These are phyloP conservation scores for Eulemur mongoz DNA, from an alignment of 2,797 vertebrate species.

Conservation along the genomic window DNA sequence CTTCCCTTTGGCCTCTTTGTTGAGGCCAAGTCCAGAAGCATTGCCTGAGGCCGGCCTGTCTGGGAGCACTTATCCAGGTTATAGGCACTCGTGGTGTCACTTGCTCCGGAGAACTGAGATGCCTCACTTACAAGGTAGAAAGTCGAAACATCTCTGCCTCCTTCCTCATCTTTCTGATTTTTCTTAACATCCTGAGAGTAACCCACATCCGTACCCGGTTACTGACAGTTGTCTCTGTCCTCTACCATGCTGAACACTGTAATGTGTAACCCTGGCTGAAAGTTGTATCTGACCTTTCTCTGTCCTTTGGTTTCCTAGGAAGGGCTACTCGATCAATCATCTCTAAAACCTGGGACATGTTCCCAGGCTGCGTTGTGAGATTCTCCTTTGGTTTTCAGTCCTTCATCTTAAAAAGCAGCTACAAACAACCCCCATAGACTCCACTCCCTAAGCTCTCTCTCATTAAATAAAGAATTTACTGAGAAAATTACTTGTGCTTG, in stretches of 20 bases:
- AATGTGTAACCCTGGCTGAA: not conserved
- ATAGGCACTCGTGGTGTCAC: not conserved
- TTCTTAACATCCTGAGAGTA: not conserved
- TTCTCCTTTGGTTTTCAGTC: not conserved
- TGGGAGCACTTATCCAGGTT: not conserved
- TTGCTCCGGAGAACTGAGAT: not conserved
- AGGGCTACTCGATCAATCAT: not conserved
- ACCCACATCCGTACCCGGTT: not conserved
- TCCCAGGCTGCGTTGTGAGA: not conserved
- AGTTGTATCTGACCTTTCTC: not conserved
- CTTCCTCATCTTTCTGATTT: not conserved
- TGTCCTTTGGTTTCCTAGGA: not conserved
- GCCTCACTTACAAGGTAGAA: not conserved
- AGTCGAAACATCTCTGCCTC: not conserved
- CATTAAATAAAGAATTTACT: not conserved
- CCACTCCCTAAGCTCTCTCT: not conserved
- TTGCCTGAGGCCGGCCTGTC: not conserved
- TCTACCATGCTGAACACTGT: not conserved
- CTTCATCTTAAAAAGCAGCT: not conserved
- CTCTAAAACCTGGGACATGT: not conserved
- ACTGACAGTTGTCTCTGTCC: not conserved
- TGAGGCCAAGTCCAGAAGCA: not conserved
- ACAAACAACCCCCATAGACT: not conserved
- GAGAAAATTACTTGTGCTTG: conserved; percentile 42
- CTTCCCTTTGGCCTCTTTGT: not conserved